Base-by-base conservation (phyloP, 2,888 invertebrate genomes). In the Chymomyza fuscimana region DNA sequence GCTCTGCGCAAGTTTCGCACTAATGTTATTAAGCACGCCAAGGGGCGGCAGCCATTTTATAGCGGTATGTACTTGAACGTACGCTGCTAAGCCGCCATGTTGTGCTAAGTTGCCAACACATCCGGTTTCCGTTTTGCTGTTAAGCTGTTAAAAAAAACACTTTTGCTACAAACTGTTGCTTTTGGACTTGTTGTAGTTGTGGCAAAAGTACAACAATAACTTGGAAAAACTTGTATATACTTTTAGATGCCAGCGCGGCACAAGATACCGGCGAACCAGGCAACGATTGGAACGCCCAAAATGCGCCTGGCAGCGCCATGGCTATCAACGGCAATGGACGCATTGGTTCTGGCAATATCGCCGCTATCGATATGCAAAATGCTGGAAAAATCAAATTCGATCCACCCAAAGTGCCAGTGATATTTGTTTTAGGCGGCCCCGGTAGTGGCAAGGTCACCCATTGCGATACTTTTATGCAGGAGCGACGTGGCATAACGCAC, bases 381-480 rank as follows among this genome's bases (percentile, higher is more conserved):
- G 93, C 94, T 78, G 95, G 95, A 88, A 94, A 95, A 86, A 95
- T 97, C 92, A 96, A 96, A 92, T 97, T 97, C 92, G 96, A 97
- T 92, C 94, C 95, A 78, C 97, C 97, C 63, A 95, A 94, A 91
- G 96, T 96, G 88, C 97, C 97, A 70, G 96, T 97, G 91, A 96
- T 97, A 93, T 97, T 97, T 92, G 94, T 97, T 79, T 94, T 97
- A 91, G 97, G 98, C 88, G 98, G 98, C 77, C 98, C 98, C 78
- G 98, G 98, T 84, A 97, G 97, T 92, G 98, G 98, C 60, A 98
- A 98, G 95, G 98, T 98, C 93, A 98, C 98, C 89, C 98, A 98
- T 92, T 98, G 98, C 93, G 97, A 97, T 92, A 96, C 95, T 89
- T 93, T 97, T 88, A 96, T 96, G 94, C 96, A 96, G 92, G 97